A percentile compares a stretch with the other conserved stretches of the same genome.
phyloP scores from a whole-genome alignment of 1,140 invertebrate species.

The Theocolax elegans region DNA sequence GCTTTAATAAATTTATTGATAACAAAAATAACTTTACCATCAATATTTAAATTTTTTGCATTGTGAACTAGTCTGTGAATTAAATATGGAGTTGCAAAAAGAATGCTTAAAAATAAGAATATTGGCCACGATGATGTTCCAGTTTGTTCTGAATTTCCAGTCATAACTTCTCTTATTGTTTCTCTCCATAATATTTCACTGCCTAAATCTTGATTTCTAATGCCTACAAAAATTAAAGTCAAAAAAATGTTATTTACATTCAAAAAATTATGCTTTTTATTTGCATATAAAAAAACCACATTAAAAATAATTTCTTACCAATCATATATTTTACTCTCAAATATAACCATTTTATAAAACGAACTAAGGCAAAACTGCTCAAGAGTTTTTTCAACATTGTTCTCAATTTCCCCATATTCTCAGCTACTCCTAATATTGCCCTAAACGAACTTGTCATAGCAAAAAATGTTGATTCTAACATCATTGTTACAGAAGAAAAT shows the following conservation, averaged over 20 bases:
- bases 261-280: background rate
- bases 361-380: conserved; percentile 84
- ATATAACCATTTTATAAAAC: conserved; percentile 83
- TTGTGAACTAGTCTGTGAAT: conserved; percentile 84
- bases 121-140: conserved; percentile 75
- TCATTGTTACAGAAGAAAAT: conserved; percentile 93
- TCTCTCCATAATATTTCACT: conserved; percentile 60
- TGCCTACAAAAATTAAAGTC: conserved; percentile 46
- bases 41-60: conserved; percentile 54
- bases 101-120: conserved; percentile 85
- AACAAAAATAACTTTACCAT: conserved; percentile 60
- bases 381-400: conserved; percentile 86
- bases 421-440: conserved; percentile 93
- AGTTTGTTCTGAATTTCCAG: conserved; percentile 55
- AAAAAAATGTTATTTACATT: no score
- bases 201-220: conserved; percentile 66
- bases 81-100: conserved; percentile 90
- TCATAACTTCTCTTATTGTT: conserved; percentile 55
- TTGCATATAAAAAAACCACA: conserved; percentile 39
- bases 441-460: conserved; percentile 94
- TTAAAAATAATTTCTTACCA: conserved; percentile 68
- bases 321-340: conserved; percentile 77
- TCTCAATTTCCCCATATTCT: conserved; percentile 88
- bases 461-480: conserved; percentile 96
- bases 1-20: no score